Evolutionary conservation across 2,888 invertebrate genomes (phyloP), one percentile per base, ranked within the genome.

Genomic region (Siphonodentalium dalli): DNA sequence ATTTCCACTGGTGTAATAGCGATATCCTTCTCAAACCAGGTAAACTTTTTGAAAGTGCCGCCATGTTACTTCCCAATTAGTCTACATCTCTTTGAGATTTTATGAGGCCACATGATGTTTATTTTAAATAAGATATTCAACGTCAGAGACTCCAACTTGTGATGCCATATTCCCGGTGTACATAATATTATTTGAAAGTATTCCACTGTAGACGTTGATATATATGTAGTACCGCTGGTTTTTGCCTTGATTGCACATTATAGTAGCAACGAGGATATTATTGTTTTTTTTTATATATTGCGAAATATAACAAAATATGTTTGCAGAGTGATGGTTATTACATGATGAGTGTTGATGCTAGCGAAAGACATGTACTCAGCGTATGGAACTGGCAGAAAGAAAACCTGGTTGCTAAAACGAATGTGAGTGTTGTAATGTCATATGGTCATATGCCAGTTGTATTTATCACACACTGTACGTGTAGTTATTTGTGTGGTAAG

Each of bases 371-470:
- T 75, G 91, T 93, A 59, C 85, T 94, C 3, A 92, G 92, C 0
- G 92, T 95, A 0, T 95, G 94, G 94, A 92, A 94, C 72, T 94
- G 94, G 94, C 91, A 92, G 74, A 58, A 42, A 4, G 92, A 93
- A 89, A 92, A 92, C 45, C 84, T 93, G n/a, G 86, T 94, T 8
- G 93, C 93, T 52, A 92, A 93, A 88, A 93, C 94, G 45, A 92
- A 93, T 64, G 94, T 94, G 85, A 49, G 69, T 48, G 3, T 39
- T 38, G 23, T 45, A 26, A 33, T n/a, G n/a, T n/a, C n/a, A n/a
- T n/a, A n/a, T n/a, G n/a, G n/a, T n/a, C n/a, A n/a, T n/a, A n/a
- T n/a, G n/a, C n/a, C n/a, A n/a, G n/a, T n/a, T n/a, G n/a, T n/a
- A n/a, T n/a, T n/a, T n/a, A n/a, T n/a, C n/a, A n/a, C n/a, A n/a